Evolutionary conservation across 2,888 invertebrate species (phyloP), one percentile per base, ranked within the genome.

Genomic region (Campoplex capitator): DNA sequence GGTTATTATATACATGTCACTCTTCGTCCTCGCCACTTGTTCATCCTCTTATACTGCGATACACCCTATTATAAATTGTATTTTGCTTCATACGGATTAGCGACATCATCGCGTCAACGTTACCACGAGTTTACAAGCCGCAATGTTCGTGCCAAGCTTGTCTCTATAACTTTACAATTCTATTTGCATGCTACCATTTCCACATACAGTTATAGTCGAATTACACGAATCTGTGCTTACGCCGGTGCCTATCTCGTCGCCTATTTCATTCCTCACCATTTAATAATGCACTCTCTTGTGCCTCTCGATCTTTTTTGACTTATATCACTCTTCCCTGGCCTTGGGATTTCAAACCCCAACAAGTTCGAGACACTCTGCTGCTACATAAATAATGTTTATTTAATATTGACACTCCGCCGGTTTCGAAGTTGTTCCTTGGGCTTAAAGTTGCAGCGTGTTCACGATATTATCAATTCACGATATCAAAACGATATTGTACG

Each of bases 71-170:
- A 67, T 65, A 16, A 32, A 68, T 18, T 54, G 56, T 56, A 48
- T 67, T 74, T 78, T 65, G 62, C 38, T 38, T 81, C 65, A 81
- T 42, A 32, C 51, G 80, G 73, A 81, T 81, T 81, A 81, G 62
- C 80, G 51, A 65, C 80, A 81, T 81, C 80, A 81, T 74, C 73
- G 65, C 71, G n/a, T 73, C 62, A 73, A 65, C 51, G 73, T 65
- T 81, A 74, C 65, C 80, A 13, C 38, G 80, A 81, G 80, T 73
- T 81, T 74, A 74, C 65, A 35, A 38, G 65, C 80, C 73, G 48
- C 80, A 73, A 74, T 81, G 73, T 70, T 58, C 80, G 35, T 51
- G 58, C 79, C 79, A 79, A 79, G 71, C 79, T 71, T 48, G 58
- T 79, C 71, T 51, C 62, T 73, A 38, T 42, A 80, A 51, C 51